phyloP scores from a whole-genome alignment of 2,888 invertebrate species.

The Diabrotica balteata region DNA sequence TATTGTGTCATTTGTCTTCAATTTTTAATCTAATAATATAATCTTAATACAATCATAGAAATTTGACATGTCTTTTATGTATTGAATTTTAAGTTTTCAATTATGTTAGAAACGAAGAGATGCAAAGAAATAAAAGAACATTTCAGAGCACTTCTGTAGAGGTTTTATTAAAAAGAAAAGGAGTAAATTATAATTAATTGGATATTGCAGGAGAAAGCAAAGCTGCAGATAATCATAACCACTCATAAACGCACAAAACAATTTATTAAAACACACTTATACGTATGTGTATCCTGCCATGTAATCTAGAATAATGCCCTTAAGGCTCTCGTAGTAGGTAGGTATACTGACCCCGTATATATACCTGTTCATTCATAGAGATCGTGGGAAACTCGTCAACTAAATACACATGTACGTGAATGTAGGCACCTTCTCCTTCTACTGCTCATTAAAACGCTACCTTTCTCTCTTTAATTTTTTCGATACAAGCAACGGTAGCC shows the following conservation, averaged over 20 bases:
- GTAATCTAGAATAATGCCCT: slow-evolving; percentile 47
- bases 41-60: too few species aligned
- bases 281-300: slow-evolving; percentile 45
- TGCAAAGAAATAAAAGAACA: too few species aligned
- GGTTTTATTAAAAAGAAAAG: too few species aligned
- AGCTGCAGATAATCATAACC: slow-evolving; percentile 18
- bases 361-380: slow-evolving; percentile 59
- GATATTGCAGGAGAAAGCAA: slow-evolving; percentile 11
- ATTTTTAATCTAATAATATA: too few species aligned
- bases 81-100: too few species aligned
- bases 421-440: slow-evolving; percentile 40
- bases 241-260: slow-evolving; percentile 1
- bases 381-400: slow-evolving; percentile 54
- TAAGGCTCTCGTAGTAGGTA: slow-evolving; percentile 44
- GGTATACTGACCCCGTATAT: slow-evolving; percentile 58
- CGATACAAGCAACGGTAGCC: slow-evolving; percentile 19
- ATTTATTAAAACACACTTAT: slow-evolving; percentile 25
- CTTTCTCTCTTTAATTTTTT: slow-evolving; percentile 32
- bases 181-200: too few species aligned
- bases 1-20: too few species aligned
- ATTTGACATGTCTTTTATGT: too few species aligned
- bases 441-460: slow-evolving; percentile 17
- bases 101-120: too few species aligned
- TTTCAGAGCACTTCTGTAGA: too few species aligned
- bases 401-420: slow-evolving; percentile 42